Conservation (phyloP, 2,888 invertebrate species). For the Lasioglossum vierecki region DNA sequence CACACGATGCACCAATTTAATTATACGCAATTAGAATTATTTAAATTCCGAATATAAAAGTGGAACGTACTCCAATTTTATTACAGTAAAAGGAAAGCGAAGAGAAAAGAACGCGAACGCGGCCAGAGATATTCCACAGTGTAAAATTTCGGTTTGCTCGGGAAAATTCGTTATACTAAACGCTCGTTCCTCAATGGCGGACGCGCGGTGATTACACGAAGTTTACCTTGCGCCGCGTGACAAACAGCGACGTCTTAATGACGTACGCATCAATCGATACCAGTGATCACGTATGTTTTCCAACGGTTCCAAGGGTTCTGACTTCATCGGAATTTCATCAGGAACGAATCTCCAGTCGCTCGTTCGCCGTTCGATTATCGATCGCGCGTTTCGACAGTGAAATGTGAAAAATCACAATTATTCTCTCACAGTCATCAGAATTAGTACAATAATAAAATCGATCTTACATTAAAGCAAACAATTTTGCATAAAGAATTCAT, state of each 20-base stretch:
- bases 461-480: too few species aligned
- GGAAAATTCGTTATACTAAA: background rate
- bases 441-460: background rate
- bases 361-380: background rate
- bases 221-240: slow-evolving; percentile 2
- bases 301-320: background rate
- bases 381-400: too few species aligned
- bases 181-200: background rate
- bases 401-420: background rate
- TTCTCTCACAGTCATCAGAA: background rate
- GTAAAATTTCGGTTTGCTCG: background rate
- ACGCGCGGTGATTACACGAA: background rate
- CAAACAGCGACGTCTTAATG: slow-evolving; percentile 18
- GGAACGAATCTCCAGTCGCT: background rate
- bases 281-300: background rate
- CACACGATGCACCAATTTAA: too few species aligned
- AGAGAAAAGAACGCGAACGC: background rate
- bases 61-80: background rate
- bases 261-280: slow-evolving; percentile 30
- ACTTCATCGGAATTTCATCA: background rate
- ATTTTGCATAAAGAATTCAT: too few species aligned
- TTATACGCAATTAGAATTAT: background rate
- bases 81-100: background rate
- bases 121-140: background rate
- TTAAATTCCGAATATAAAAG: background rate